Evolutionary conservation across 1,140 invertebrate genomes (phyloP).

Genomic region (Polypedilum pembai): DNA sequence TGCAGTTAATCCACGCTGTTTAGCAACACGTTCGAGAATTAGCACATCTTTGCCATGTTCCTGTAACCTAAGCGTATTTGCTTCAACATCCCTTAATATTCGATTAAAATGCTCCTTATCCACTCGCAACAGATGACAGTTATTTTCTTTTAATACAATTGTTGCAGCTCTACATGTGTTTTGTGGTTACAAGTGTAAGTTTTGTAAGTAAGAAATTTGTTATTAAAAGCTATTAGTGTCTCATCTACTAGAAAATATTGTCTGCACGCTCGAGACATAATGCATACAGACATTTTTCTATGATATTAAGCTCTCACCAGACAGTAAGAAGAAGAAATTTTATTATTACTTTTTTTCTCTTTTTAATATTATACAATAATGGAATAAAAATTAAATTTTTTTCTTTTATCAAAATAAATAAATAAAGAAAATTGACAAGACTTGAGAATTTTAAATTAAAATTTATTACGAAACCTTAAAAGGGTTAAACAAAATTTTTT

Average conservation of each 20-base stretch:
- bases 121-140: constrained; percentile 76
- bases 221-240: constrained; percentile 19
- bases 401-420: too few relatives aligned
- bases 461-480: too few relatives aligned
- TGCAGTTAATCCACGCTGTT: constrained; percentile 43
- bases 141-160: constrained; percentile 73
- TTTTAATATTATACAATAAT: too few relatives aligned
- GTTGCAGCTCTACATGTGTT: constrained; percentile 62
- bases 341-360: too few relatives aligned
- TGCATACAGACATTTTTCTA: too few relatives aligned
- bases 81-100: constrained; percentile 76
- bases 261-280: too few relatives aligned
- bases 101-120: constrained; percentile 86
- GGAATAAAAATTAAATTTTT: too few relatives aligned
- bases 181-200: background rate
- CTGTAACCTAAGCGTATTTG: constrained; percentile 78
- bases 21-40: constrained; percentile 66
- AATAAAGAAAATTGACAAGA: too few relatives aligned
- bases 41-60: constrained; percentile 82
- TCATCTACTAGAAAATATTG: background rate
- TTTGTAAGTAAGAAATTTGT: background rate
- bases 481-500: too few relatives aligned
- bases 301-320: too few relatives aligned
- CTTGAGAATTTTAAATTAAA: too few relatives aligned
- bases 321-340: too few relatives aligned